Percentiles rank a stretch among this genome's conserved stretches.
phyloP scores from a whole-genome alignment of 2,113 vertebrate genomes.

The Serilophus lunatus region DNA sequence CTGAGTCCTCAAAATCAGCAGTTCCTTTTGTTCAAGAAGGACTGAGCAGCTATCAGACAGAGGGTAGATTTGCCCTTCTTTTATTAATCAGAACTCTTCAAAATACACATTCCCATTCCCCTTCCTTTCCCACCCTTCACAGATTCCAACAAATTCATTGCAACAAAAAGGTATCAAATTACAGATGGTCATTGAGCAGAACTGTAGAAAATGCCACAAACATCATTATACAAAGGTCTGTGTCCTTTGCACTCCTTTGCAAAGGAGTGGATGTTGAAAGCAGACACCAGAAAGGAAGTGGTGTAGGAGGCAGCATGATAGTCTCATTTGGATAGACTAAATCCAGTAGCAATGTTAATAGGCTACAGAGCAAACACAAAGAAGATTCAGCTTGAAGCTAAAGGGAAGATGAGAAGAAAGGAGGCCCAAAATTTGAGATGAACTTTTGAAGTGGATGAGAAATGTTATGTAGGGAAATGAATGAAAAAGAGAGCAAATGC shows the following conservation, averaged over 20 bases:
- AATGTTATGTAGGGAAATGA: background rate
- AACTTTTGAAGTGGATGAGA: rapidly evolving
- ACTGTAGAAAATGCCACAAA: background rate
- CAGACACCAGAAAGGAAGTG: background rate
- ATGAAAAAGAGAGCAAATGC: background rate
- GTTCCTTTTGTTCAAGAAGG: background rate
- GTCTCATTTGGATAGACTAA: background rate
- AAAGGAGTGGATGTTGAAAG: background rate
- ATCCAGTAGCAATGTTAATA: background rate
- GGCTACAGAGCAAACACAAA: background rate
- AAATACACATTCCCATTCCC: background rate
- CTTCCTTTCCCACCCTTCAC: background rate
- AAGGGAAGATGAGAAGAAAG: background rate
- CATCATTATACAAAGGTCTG: background rate
- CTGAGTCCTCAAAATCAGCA: background rate
- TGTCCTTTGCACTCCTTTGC: background rate
- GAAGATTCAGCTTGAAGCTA: background rate
- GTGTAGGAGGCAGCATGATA: background rate
- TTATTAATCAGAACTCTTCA: background rate
- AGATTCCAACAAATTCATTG: background rate
- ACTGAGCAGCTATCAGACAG: background rate
- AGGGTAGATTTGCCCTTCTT: background rate
- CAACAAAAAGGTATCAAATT: background rate
- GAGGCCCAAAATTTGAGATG: background rate
- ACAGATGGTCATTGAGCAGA: background rate